Base-by-base conservation (phyloP, 2,113 vertebrate species). In the Zosterops japonicus region DNA sequence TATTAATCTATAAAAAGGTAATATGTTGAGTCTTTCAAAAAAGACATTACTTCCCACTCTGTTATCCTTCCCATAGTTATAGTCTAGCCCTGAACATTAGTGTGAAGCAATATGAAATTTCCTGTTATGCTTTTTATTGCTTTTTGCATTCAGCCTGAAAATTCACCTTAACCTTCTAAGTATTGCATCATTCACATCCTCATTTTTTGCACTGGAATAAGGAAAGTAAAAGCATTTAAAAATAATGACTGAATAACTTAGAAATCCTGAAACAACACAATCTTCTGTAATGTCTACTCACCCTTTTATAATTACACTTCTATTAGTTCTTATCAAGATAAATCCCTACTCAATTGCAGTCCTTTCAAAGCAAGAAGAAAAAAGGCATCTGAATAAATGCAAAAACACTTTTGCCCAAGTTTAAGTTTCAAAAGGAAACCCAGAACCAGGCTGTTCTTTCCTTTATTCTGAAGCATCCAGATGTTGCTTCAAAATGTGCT, bases 91-190 rank as follows among this genome's bases (percentile, higher is more conserved):
- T 55, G 65, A 96, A 97, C 97, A 97, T 95, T 98, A 97, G 97
- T 78, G 88, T 93, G 95, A 97, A 97, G 86, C 83, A 96, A 96
- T 97, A 98, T 95, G 96, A 98, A 97, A 95, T 98, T 98, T 98
- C 97, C 96, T 75, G 39, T 83, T 97, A 96, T 95, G 94, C 53
- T 67, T 96, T 98, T 97, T 97, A 98, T 97, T 98, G 93, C 95
- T 93, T 96, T 96, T 97, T 93, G 50, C 90, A 96, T 87, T 68
- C 53, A 89, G 77, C 33, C 68, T 84, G 60, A 80, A 92, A 82
- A 69, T 69, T 87, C 41, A 88, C 39, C 39, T 87, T 74, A 87
- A 76, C 46, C 22, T 85, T 76, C n/a, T 21, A 84, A 82, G 18
- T 64, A 90, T 16, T 65, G 53, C 49, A 89, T 68, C 81, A 85